A percentile compares a stretch with the other conserved stretches of the same genome.
These are phyloP conservation scores for Menura novaehollandiae DNA, from an alignment of 2,113 vertebrate species.

Conservation along the genomic window DNA sequence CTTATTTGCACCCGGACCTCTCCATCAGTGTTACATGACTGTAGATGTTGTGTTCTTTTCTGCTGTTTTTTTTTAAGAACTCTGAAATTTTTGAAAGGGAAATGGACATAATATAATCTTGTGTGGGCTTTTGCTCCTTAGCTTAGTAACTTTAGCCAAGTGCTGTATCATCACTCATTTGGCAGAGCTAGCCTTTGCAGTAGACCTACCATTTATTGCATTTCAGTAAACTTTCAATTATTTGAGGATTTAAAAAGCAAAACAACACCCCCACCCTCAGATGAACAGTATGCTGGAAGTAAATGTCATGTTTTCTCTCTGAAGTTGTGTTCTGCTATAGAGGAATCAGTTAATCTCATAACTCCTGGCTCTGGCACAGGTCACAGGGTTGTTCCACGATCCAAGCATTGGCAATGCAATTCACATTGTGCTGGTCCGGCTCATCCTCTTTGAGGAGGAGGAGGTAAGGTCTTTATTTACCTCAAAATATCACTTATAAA, in stretches of 20 bases:
- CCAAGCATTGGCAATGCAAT: conserved; percentile 96
- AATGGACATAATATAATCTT: neutral
- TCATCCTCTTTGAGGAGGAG: conserved; percentile 92
- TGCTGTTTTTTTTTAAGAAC: neutral
- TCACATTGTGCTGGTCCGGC: conserved; percentile 91
- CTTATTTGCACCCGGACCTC: neutral
- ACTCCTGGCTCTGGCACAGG: conserved; percentile 72
- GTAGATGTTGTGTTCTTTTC: neutral
- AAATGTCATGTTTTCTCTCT: neutral
- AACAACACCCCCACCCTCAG: neutral
- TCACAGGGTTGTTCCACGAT: conserved; percentile 91
- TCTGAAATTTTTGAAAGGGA: neutral
- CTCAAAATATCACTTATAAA: neutral
- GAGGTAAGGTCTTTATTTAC: conserved; percentile 78
- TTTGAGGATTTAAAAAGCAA: neutral
- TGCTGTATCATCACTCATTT: neutral
- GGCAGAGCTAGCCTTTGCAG: neutral
- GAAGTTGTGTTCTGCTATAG: neutral
- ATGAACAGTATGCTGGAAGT: neutral
- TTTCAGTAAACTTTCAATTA: neutral
- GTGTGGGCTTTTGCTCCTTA: neutral
- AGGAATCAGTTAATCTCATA: conserved; percentile 24
- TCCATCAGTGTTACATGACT: neutral
- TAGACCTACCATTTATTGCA: neutral
- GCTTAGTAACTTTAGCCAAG: neutral